Evolutionary conservation across 2,888 invertebrate genomes (phyloP), one percentile per base, ranked within the genome.

Genomic region (Tenthredo notha): DNA sequence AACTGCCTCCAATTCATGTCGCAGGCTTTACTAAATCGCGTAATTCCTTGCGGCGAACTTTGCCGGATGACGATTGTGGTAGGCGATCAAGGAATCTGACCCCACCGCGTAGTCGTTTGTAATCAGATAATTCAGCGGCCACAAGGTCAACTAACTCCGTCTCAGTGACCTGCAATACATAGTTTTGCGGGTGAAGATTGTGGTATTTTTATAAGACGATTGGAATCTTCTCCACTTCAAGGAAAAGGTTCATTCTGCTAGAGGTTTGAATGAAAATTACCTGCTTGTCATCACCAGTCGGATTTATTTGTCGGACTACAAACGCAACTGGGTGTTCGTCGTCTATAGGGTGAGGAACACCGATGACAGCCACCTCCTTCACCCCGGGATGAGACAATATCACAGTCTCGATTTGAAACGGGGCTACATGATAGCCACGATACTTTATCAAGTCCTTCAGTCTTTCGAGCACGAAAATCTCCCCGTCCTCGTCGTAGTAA

Each of bases 391-490:
- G 91, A 2, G 86, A 65, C 15, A 86, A 84, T 10, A 93, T 80
- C 0, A 90, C 18, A 50, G 80, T 85, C 84, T 93, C 93, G 5
- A 93, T 91, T 87, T 91, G 90, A 2, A 85, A 84, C 0, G 93
- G 92, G 7, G 91, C 86, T 37, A 93, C 88, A 3, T 92, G 93
- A 84, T 89, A 78, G 7, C 90, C 91, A 70, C 89, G 87, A 21
- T 90, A 92, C 86, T 92, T 93, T 10, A 93, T 89, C 12, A 92
- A 50, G 47, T 92, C 92, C 74, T 92, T 92, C 1, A 92, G 50
- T 85, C 93, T 88, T 37, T 92, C 93, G 0, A 91, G 72, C 43
- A 92, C 87, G 18, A 89, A 93, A 2, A 93, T 12, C 61, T 92
- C 88, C 0, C 90, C 91, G 1, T 90, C 87, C 6, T 92, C 90